phyloP scores from a whole-genome alignment of 2,797 vertebrate genomes.

The Sebastes trivittatus region DNA sequence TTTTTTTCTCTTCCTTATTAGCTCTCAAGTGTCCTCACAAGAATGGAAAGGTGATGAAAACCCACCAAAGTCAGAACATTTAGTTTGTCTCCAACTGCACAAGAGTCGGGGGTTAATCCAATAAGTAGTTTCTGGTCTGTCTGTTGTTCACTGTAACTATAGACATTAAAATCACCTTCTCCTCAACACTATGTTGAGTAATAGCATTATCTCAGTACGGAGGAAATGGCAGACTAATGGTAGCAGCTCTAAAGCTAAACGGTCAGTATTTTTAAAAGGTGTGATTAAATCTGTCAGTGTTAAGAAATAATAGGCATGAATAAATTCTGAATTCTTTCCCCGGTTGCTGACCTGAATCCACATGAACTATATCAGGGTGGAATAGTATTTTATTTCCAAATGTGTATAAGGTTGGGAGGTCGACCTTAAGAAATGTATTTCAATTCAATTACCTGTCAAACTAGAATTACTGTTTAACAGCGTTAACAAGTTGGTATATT shows the following conservation, averaged over 20 bases:
- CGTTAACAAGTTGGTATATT: no score
- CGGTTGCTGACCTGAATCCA: background rate
- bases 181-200: background rate
- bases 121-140: background rate
- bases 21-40: slow-evolving; percentile 32
- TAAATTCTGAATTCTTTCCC: background rate
- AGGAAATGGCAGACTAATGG: background rate
- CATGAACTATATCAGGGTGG: background rate
- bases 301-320: background rate
- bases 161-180: background rate
- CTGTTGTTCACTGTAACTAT: background rate
- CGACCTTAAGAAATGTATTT: background rate
- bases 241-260: background rate
- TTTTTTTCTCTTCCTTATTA: slow-evolving; percentile 10
- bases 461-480: no score
- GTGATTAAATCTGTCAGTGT: background rate
- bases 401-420: background rate
- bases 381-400: background rate
- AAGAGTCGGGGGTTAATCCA: background rate
- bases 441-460: no score
- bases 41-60: slow-evolving; percentile 27
- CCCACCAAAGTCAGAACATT: slow-evolving; percentile 10
- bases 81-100: background rate
- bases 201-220: background rate
- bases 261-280: background rate